Base-by-base conservation (phyloP, 2,113 vertebrate genomes). In the Dolichallabes microphthalmus region DNA sequence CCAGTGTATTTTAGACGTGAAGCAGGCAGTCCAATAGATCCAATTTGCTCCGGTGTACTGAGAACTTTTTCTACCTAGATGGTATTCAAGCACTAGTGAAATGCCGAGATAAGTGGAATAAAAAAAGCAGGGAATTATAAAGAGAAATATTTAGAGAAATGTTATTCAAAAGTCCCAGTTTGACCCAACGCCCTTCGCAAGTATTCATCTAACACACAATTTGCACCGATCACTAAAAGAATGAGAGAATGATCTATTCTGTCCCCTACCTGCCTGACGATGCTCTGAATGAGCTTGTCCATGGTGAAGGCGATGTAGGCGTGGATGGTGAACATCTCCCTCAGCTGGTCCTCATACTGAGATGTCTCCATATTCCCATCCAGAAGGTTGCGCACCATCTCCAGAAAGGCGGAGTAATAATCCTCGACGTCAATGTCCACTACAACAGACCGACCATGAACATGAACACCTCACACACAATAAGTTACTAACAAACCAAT, bases 311-410 rank as follows among this genome's bases (percentile, higher is more conserved):
- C 98, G 32, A 97, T 96, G 93, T 98, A 99, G 93, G 98, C 98
- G 0, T 99, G 97, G 91, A 99, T 98, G 86, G 98, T 99, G 94
- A 99, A 99, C 98, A 99, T 99, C 88, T 99, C 98, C 1, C 98
- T 95, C 91, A 99, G 90, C 0, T 98, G 98, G 85, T 99, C 98
- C 90, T 99, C 98, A 0, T 99, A 99, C 82, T 99, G 97, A 1
- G 95, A 95, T 0, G 98, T 96, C 89, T 99, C 98, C 96, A 99
- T 99, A 94, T 99, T 99, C 75, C 98, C 98, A 4, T 99, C 98
- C 90, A 99, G 88, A 50, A 99, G 94, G 76, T 98, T 99, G 52
- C 98, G 95, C 91, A 99, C 97, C 98, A 99, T 99, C 91, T 99
- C 98, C 94, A 99, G 91, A 92, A 99, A 99, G 82, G 98, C 97